Percentiles rank a stretch among this genome's conserved stretches.
Conservation (phyloP, 1,140 invertebrate species). For the Drosophila parvula region DNA sequence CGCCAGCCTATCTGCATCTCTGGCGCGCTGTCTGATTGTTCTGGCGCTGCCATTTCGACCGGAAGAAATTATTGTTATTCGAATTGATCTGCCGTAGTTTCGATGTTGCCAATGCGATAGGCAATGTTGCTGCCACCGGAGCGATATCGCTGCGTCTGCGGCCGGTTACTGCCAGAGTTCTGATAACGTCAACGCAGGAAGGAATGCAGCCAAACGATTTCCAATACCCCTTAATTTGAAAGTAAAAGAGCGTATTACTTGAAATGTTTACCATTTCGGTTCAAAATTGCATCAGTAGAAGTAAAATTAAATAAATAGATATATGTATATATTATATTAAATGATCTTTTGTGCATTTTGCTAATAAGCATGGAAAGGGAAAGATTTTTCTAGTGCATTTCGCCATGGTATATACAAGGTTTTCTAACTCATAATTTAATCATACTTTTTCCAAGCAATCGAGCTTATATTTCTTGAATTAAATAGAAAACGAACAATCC, state of each 20-base stretch:
- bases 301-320: too few species aligned
- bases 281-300: too few species aligned
- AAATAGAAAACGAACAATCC: not conserved
- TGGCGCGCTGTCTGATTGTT: constrained; percentile 30
- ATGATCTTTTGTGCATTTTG: too few species aligned
- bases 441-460: too few species aligned
- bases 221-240: not conserved
- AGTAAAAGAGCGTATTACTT: too few species aligned
- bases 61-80: constrained; percentile 83
- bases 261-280: too few species aligned
- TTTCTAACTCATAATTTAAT: too few species aligned
- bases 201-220: constrained; percentile 29
- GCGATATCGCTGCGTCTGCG: constrained; percentile 59
- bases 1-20: constrained; percentile 42
- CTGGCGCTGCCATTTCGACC: constrained; percentile 67
- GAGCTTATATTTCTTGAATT: not conserved
- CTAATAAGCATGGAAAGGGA: too few species aligned
- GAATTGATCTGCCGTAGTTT: constrained; percentile 74
- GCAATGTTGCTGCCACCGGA: constrained; percentile 50
- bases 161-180: constrained; percentile 58
- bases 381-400: too few species aligned
- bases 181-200: constrained; percentile 74
- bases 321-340: too few species aligned
- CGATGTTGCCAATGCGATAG: constrained; percentile 61
- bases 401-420: too few species aligned